Evolutionary conservation across 2,113 vertebrate species (phyloP).

Genomic region (Laticauda laticaudata): DNA sequence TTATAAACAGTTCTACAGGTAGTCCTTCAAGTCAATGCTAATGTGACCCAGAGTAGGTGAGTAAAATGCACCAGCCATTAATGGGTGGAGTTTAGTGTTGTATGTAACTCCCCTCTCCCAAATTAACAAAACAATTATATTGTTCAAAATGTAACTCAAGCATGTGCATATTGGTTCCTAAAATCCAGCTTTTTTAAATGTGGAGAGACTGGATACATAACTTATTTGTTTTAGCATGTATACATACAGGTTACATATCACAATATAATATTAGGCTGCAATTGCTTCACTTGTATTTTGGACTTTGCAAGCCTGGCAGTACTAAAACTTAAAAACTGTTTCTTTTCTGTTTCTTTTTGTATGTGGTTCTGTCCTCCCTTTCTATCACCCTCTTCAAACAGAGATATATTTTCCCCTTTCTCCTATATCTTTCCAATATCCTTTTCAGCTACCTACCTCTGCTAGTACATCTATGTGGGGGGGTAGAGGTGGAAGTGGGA

Average conservation of each 20-base stretch:
- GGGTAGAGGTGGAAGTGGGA: neutral
- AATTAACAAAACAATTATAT: neutral
- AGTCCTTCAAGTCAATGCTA: neutral
- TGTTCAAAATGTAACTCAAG: neutral
- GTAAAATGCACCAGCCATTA: neutral
- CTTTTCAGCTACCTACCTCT: neutral
- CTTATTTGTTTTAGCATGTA: neutral
- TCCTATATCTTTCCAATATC: neutral
- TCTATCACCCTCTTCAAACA: neutral
- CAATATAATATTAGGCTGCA: neutral
- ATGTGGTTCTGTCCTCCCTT: neutral
- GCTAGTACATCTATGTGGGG: neutral
- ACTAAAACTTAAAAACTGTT: neutral
- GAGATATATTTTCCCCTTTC: neutral
- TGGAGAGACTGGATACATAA: neutral
- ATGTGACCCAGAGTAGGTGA: neutral
- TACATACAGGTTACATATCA: neutral
- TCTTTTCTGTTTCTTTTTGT: neutral
- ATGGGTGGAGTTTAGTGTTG: neutral
- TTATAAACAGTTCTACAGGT: neutral
- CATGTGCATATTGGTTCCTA: neutral
- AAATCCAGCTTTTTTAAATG: neutral
- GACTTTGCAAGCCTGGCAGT: neutral
- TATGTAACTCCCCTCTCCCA: too few relatives aligned
- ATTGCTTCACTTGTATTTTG: neutral